phyloP scores from a whole-genome alignment of 2,888 invertebrate genomes.

The Cancer borealis region DNA sequence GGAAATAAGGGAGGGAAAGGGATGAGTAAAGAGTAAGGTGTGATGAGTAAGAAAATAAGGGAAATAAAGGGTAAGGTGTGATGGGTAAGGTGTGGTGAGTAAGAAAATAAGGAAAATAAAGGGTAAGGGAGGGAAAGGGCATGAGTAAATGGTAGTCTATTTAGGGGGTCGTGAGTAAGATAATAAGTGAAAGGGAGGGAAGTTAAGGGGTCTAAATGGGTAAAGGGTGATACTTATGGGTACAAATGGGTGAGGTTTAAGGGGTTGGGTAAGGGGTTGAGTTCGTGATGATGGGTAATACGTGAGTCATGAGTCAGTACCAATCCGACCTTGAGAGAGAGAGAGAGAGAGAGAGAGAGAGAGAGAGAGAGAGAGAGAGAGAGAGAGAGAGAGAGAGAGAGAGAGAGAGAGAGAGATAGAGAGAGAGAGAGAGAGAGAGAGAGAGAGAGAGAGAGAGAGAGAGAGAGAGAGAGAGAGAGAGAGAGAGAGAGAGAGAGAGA shows the following conservation, averaged over 20 bases:
- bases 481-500: slow-evolving; percentile 50
- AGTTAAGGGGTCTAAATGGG: no score
- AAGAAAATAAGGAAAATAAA: neutral
- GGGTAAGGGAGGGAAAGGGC: neutral
- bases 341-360: neutral
- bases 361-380: slow-evolving; percentile 36
- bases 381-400: slow-evolving; percentile 14
- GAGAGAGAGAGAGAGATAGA: neutral
- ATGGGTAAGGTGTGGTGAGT: neutral
- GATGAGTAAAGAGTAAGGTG: neutral
- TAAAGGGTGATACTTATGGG: no score
- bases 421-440: slow-evolving; percentile 37
- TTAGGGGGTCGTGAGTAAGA: neutral
- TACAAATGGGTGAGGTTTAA: neutral
- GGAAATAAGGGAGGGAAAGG: neutral
- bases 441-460: slow-evolving; percentile 6
- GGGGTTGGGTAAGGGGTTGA: neutral
- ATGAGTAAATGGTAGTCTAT: neutral
- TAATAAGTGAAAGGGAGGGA: no score
- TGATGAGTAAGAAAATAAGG: neutral
- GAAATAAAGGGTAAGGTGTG: no score
- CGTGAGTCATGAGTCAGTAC: no score
- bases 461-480: slow-evolving; percentile 38
- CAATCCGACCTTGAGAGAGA: no score
- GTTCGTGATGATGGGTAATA: neutral